These are phyloP conservation scores for Catonia carolina DNA, from an alignment of 2,888 invertebrate species.

Conservation along the genomic window DNA sequence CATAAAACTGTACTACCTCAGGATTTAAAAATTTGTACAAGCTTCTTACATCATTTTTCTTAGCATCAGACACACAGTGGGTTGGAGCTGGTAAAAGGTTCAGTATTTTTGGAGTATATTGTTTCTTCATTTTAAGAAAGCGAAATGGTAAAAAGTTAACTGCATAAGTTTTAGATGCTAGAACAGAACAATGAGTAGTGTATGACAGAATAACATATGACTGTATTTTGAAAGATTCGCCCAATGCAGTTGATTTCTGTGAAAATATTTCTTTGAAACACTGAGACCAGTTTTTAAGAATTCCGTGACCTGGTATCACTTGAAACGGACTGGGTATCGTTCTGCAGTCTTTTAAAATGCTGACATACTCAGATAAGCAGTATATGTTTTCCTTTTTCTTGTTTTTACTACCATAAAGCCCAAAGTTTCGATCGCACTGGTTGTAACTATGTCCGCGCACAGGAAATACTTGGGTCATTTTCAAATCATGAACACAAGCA, in stretches of 20 bases:
- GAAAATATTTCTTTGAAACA: neutral
- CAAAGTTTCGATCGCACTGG: conserved; percentile 3
- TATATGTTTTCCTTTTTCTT: conserved; percentile 2
- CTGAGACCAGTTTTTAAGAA: neutral
- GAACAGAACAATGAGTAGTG: neutral
- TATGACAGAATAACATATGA: conserved; percentile 2
- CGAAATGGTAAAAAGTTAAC: conserved; percentile 1
- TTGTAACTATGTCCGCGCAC: neutral
- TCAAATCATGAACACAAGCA: conserved; percentile 2
- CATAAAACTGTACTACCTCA: conserved; percentile 2
- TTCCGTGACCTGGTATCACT: neutral
- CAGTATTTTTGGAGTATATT: neutral
- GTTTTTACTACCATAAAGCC: neutral
- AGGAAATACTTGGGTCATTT: conserved; percentile 4
- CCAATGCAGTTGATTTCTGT: neutral
- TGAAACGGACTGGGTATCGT: neutral
- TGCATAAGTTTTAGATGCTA: conserved; percentile 1
- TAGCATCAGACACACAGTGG: neutral
- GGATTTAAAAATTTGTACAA: conserved; percentile 3
- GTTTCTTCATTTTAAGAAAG: neutral
- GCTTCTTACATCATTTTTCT: conserved; percentile 4
- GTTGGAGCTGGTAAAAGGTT: neutral
- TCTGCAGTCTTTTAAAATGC: conserved; percentile 2
- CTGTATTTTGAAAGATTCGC: neutral
- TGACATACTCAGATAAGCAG: conserved; percentile 3